phyloP scores from a whole-genome alignment of 2,888 invertebrate genomes.

The Drosophila kokeensis region DNA sequence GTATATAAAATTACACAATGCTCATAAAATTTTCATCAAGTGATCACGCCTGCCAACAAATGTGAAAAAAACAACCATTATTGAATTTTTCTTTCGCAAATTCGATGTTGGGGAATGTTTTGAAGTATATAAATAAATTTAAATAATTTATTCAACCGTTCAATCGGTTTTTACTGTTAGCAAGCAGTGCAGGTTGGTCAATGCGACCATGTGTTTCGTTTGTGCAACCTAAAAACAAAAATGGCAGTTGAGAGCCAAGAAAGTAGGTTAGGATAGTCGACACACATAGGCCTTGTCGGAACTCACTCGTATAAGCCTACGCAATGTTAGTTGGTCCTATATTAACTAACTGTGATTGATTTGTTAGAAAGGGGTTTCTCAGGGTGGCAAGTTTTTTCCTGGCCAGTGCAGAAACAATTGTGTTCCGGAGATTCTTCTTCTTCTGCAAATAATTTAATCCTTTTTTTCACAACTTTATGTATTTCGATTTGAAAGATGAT shows the following conservation, averaged over 20 bases:
- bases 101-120: too few relatives aligned
- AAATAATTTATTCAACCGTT: neutral
- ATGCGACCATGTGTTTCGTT: neutral
- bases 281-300: neutral
- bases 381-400: neutral
- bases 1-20: too few relatives aligned
- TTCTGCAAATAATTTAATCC: too few relatives aligned
- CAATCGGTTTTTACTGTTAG: neutral
- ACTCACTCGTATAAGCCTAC: neutral
- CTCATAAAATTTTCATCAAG: too few relatives aligned
- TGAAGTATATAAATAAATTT: neutral
- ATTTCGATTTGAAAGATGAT: neutral
- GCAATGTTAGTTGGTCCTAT: neutral
- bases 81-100: too few relatives aligned
- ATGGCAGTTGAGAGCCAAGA: neutral
- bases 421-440: neutral
- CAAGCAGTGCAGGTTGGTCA: neutral
- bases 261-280: neutral
- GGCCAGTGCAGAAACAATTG: neutral
- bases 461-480: neutral
- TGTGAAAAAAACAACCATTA: too few relatives aligned
- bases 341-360: neutral
- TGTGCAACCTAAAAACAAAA: neutral
- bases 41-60: too few relatives aligned
- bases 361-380: neutral